phyloP scores from a whole-genome alignment of 2,113 vertebrate species.

The Nycticebus coucang region DNA sequence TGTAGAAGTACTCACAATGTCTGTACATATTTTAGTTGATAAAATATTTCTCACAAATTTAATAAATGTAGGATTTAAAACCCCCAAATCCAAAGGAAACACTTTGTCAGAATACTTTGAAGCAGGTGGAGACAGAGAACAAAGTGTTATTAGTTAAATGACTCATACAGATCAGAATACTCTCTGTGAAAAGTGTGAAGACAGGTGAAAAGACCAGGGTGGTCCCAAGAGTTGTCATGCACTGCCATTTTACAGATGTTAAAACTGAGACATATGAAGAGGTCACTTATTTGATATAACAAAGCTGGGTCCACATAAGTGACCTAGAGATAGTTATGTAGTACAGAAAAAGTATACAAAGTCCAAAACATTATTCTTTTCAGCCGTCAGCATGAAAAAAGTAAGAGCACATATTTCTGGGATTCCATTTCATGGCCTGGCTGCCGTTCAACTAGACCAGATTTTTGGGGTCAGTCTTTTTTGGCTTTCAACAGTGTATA shows the following conservation, averaged over 20 bases:
- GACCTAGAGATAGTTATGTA: not conserved
- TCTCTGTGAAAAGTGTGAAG: not conserved
- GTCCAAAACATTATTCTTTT: not conserved
- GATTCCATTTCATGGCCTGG: slow-evolving; percentile 44
- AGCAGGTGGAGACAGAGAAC: not conserved
- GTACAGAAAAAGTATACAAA: slow-evolving; percentile 21
- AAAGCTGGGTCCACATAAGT: not conserved
- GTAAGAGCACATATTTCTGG: not conserved
- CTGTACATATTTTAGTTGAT: not conserved
- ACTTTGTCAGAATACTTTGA: not conserved
- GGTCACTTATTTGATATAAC: not conserved
- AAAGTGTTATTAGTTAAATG: not conserved
- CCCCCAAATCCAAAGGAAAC: not conserved
- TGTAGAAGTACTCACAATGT: not conserved
- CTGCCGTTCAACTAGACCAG: slow-evolving; percentile 33
- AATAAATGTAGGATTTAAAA: not conserved
- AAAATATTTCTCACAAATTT: not conserved
- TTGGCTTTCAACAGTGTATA: slow-evolving; percentile 37
- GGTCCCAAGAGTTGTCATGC: not conserved
- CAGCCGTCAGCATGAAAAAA: slow-evolving; percentile 20
- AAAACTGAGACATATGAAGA: not conserved
- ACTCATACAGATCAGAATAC: not conserved
- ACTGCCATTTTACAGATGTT: not conserved
- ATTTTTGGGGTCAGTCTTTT: not conserved
- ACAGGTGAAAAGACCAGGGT: slow-evolving; percentile 1